A percentile compares a stretch with the other conserved stretches of the same genome.
These are phyloP conservation scores for Hipposideros armiger DNA, from an alignment of 2,113 vertebrate species.

Conservation along the genomic window DNA sequence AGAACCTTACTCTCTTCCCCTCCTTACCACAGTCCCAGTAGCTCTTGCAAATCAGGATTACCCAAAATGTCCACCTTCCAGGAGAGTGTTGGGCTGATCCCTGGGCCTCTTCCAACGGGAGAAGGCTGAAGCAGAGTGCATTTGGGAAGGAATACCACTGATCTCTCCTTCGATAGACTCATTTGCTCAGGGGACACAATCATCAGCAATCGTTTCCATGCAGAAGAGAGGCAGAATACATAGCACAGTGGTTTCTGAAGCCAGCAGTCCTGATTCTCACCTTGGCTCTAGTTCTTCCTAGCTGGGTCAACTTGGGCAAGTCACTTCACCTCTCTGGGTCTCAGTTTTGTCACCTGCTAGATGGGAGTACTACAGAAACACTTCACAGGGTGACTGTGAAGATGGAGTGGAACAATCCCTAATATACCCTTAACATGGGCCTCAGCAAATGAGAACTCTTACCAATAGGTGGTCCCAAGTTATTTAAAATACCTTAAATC, in stretches of 20 bases:
- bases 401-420: neutral
- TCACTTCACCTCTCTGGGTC: neutral
- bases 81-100: accelerated
- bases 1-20: too few relatives aligned
- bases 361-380: neutral
- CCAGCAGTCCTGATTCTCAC: neutral
- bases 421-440: neutral
- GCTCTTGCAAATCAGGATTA: neutral
- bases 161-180: neutral
- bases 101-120: neutral
- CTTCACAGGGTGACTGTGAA: neutral
- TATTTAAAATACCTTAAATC: neutral
- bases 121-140: neutral
- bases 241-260: neutral
- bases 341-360: neutral
- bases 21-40: neutral
- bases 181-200: neutral
- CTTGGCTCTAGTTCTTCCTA: neutral
- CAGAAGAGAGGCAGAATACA: neutral
- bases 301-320: neutral
- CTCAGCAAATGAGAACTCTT: neutral
- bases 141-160: neutral
- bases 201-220: neutral
- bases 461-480: neutral
- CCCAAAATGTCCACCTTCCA: neutral